phyloP scores from a whole-genome alignment of 2,113 vertebrate species.

The Odontesthes bonariensis region DNA sequence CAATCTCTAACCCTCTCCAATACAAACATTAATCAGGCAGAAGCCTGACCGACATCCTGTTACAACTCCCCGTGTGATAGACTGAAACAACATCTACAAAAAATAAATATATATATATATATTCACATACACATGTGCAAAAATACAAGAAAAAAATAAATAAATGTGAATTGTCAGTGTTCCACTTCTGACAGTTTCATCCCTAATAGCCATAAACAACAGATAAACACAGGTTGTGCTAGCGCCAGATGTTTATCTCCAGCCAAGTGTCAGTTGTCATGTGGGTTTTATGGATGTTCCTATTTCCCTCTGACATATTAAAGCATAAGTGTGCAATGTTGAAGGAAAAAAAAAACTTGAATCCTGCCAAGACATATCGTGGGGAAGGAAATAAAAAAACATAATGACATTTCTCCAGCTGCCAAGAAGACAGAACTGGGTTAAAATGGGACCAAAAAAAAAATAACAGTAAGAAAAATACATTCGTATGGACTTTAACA shows the following conservation, averaged over 20 bases:
- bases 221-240: conserved; percentile 39
- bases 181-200: conserved; percentile 20
- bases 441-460: conserved; percentile 47
- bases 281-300: conserved; percentile 57
- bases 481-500: conserved; percentile 20
- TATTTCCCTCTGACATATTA: conserved; percentile 49
- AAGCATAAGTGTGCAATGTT: conserved; percentile 51
- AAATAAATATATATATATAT: too few species aligned
- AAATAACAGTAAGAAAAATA: conserved; percentile 2
- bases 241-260: conserved; percentile 54
- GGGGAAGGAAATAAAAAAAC: background rate
- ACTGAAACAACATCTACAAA: conserved; percentile 8
- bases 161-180: conserved; percentile 5
- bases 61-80: conserved; percentile 16
- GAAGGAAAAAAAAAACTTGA: conserved; percentile 44
- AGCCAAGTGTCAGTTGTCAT: conserved; percentile 60
- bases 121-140: too few species aligned
- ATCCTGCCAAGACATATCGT: conserved; percentile 44
- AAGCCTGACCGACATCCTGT: conserved; percentile 1
- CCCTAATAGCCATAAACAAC: conserved; percentile 42
- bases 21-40: too few species aligned
- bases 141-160: background rate
- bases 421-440: conserved; percentile 54
- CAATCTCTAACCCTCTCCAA: background rate
- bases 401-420: conserved; percentile 54